Percentiles rank a stretch among this genome's conserved stretches.
Evolutionary conservation across 2,888 invertebrate genomes (phyloP).

Genomic region (Phalera bucephala): DNA sequence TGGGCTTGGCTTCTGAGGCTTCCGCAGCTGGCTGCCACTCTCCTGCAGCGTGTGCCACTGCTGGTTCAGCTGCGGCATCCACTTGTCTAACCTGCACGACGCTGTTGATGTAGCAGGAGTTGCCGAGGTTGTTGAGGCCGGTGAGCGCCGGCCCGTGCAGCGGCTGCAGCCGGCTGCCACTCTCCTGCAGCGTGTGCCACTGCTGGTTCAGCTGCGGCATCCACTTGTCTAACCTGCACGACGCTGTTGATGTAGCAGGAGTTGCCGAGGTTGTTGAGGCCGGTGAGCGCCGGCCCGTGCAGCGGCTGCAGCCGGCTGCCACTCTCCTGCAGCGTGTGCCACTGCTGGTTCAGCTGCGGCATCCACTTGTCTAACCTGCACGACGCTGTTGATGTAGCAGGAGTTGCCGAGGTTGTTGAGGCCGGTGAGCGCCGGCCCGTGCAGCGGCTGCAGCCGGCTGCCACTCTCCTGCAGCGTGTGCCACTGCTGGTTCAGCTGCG

Average conservation of each 20-base stretch:
- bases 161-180: conserved; percentile 92
- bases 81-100: conserved; percentile 95
- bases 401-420: conserved; percentile 97
- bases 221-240: conserved; percentile 93
- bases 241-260: conserved; percentile 99
- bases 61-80: too few species aligned
- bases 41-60: conserved; percentile 89
- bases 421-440: conserved; percentile 96
- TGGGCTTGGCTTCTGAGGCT: conserved; percentile 95
- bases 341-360: too few species aligned
- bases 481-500: conserved; percentile 92
- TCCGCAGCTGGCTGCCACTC: conserved; percentile 91
- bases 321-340: conserved; percentile 96
- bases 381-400: conserved; percentile 98
- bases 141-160: conserved; percentile 96
- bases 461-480: conserved; percentile 95
- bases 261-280: conserved; percentile 97
- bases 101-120: conserved; percentile 99
- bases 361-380: too few species aligned
- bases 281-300: conserved; percentile 96
- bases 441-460: conserved; percentile 91
- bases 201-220: too few species aligned
- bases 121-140: conserved; percentile 97
- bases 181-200: conserved; percentile 90
- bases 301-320: conserved; percentile 92